Conservation (phyloP, 1,140 invertebrate genomes). For the Acromyrmex heyeri region DNA sequence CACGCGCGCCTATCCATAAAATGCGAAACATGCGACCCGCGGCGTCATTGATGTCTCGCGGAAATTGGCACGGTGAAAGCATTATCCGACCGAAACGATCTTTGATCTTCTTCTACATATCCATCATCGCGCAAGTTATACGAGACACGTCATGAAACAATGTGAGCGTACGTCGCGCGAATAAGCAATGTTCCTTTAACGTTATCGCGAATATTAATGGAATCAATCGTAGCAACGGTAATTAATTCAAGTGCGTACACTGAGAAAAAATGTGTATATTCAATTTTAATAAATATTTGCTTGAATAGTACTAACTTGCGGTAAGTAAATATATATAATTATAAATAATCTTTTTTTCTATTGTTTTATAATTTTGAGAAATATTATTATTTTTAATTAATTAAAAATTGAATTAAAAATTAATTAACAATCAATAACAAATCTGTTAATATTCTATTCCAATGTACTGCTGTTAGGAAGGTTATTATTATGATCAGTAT, state of each 20-base stretch:
- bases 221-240: not conserved
- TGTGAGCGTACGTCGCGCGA: conserved; percentile 7
- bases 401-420: conserved; percentile 6
- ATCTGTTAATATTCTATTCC: not conserved
- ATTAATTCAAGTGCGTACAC: not conserved
- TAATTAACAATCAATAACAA: not conserved
- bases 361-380: not conserved
- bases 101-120: conserved; percentile 34
- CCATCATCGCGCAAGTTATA: conserved; percentile 30
- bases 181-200: conserved; percentile 5
- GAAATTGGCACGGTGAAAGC: conserved; percentile 63
- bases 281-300: no score
- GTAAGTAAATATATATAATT: no score
- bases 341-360: not conserved
- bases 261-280: no score
- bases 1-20: conserved; percentile 50
- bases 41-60: conserved; percentile 54
- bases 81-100: conserved; percentile 57
- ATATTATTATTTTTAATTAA: not conserved
- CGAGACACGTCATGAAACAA: conserved; percentile 40
- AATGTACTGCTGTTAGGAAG: not conserved
- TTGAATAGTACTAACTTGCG: no score
- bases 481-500: not conserved
- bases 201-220: not conserved
- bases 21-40: conserved; percentile 23